These are phyloP conservation scores for Diachasmimorpha longicaudata DNA, from an alignment of 1,140 invertebrate genomes.

Conservation along the genomic window DNA sequence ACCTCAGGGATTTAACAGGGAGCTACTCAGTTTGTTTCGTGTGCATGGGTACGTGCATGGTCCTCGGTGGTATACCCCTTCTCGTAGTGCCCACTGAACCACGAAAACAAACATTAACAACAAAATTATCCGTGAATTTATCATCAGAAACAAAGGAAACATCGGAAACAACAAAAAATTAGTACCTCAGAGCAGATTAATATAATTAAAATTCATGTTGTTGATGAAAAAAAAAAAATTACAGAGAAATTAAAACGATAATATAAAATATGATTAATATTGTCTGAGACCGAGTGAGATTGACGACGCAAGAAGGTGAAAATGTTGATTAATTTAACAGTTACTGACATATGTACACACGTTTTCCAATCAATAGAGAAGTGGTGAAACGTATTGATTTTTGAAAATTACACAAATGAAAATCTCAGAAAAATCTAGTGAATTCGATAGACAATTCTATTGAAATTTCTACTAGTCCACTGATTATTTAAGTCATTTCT, in stretches of 20 bases:
- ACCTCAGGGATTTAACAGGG: slow-evolving; percentile 72
- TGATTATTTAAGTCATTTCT: too few relatives aligned
- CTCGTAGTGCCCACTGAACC: slow-evolving; percentile 63
- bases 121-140: slow-evolving; percentile 49
- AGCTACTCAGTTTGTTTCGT: slow-evolving; percentile 75
- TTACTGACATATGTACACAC: neutral
- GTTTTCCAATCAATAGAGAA: neutral
- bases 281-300: neutral
- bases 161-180: slow-evolving; percentile 5
- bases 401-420: too few relatives aligned
- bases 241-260: neutral
- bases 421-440: too few relatives aligned
- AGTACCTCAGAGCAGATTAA: neutral
- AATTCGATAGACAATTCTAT: too few relatives aligned
- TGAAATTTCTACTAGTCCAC: too few relatives aligned
- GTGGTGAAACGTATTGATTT: too few relatives aligned
- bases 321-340: neutral
- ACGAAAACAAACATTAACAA: slow-evolving; percentile 46
- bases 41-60: slow-evolving; percentile 79
- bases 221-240: neutral
- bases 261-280: neutral
- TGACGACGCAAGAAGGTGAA: neutral
- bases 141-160: slow-evolving; percentile 12
- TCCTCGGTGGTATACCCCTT: slow-evolving; percentile 70
- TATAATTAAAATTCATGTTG: slow-evolving; percentile 17